Base-by-base conservation (phyloP, 2,888 invertebrate species). In the Theodoxus fluviatilis region DNA sequence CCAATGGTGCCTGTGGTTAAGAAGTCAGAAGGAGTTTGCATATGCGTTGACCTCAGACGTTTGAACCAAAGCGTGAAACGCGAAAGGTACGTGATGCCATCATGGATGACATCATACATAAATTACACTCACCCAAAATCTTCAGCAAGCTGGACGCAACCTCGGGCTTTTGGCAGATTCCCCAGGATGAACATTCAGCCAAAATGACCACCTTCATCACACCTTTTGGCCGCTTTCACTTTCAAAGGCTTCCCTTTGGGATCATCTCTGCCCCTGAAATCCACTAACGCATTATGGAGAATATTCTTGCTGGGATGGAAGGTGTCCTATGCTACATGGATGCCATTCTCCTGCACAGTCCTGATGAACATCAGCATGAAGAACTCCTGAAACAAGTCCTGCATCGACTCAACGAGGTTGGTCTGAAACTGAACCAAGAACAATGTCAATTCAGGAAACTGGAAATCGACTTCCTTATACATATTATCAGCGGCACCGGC, bases 151-250 rank as follows among this genome's bases (percentile, higher is more conserved):
- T 67, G 9, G 55, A 55, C 12, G 38, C 67, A 7, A 0, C n/a
- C 6, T 49, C 67, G n/a, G 78, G 78, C 0, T 79, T 75, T 52
- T 80, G 77, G 75, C 71, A 71, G 22, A 43, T 66, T 18, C 47
- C 72, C 7, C 59, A 71, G 3, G 68, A 69, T n/a, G 70, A 72
- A 47, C 64, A 68, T 22, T 70, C 71, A 35, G 67, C 72, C 1
- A 69, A 69, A 49, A 61, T 74, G 15, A 70, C 70, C 3, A 72
- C 72, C 1, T 75, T 74, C 33, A 74, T 72, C 35, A 71, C 71
- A 2, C 67, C 69, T 9, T 69, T 61, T 55, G 74, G 71, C 0
- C 47, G 72, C 43, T 72, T 43, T 22, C 49, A 59, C 43, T 72
- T 68, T 38, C 68, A 63, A 22, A 40, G 68, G 25, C 47, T 73